Evolutionary conservation across 2,797 vertebrate genomes (phyloP), one percentile per base, ranked within the genome.

Genomic region (Psittacula echo): DNA sequence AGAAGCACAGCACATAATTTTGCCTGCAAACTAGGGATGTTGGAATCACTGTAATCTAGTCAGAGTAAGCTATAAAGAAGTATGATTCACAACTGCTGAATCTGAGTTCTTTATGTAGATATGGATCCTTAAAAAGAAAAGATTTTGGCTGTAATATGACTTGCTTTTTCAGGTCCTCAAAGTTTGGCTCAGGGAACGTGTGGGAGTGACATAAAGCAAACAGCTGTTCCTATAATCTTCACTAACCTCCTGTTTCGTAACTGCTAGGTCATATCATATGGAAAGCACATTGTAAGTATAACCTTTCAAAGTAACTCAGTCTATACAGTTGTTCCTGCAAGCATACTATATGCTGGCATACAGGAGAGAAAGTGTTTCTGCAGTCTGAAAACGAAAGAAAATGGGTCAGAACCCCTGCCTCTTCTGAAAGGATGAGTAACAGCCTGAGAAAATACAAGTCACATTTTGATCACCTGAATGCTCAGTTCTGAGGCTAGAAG

Each of bases 141-240:
- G 14, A 5, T 34, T 48, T 34, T 87, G 70, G 61, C 85, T 76
- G 21, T 30, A 74, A 68, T 37, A 12, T 9, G 37, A 53, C 21
- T 77, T 2, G 6, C 56, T 90, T 62, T 93, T 56, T 93, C 80
- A 79, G 50, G 65, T 82, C 80, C 61, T 87, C 61, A 53, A 56
- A 93, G 70, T 47, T 41, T 74, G 85, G 83, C 90, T 65, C 6
- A 0, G 76, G 48, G 93, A 94, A 77, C 9, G 61, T 0, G 3
- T 74, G 78, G 80, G 88, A 95, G 93, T 44, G 56, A 87, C 85
- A 56, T 39, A 77, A 85, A 87, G 80, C 65, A 93, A 74, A 85
- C 95, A 95, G 88, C 95, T 97, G 94, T 30, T 92, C 74, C 85
- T 92, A 15, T 90, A 89, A 93, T 94, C 85, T 93, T 74, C 61